Evolutionary conservation across 53 echinoderm and acorn worm genomes (phyloP), one percentile per base, ranked within the genome.

Genomic region (Temnopleurus reevesii): DNA sequence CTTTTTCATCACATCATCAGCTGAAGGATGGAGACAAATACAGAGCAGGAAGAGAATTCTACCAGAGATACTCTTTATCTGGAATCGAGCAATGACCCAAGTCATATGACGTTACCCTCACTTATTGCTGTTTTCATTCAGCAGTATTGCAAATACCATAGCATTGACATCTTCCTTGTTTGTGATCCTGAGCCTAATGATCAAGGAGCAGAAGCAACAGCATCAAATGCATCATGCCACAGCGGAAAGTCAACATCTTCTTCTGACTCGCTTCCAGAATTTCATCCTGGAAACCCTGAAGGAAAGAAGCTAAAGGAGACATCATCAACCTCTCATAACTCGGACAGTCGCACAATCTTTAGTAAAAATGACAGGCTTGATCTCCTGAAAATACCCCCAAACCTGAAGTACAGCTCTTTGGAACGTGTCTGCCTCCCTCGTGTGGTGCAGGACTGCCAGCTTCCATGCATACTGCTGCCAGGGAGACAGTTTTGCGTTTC

Each of bases 391-490:
- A 46, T 61, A 43, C 85, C 85, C 12, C 18, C 12, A 46, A 28
- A 13, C 53, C 53, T 87, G 17, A 6, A 87, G 53, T 66, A 34
- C 71, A 66, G 8, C 19, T n/a, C 66, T 12, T 5, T 46, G 88
- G 34, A 36, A n/a, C 6, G 10, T 45, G 51, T 18, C 35, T 77
- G 71, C 47, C 88, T 92, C 10, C 92, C 95, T 84, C 89, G 81
- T 41, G 55, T 89, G 33, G 94, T 93, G 12, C 88, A 88, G 58
- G 92, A 94, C 53, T 94, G 95, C 84, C 63, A 84, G 29, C 89
- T 94, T 4, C 97, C 97, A 4, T 94, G 82, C 25, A 63, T 97
- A 47, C 26, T 95, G 12, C 89, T 91, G 29, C 58, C 47, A n/a
- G 64, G 85, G 13, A 90, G 85, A 10, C 54, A 84, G 47, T 61